Base-by-base conservation (phyloP, 2,888 invertebrate species). In the Eupithecia insigniata region DNA sequence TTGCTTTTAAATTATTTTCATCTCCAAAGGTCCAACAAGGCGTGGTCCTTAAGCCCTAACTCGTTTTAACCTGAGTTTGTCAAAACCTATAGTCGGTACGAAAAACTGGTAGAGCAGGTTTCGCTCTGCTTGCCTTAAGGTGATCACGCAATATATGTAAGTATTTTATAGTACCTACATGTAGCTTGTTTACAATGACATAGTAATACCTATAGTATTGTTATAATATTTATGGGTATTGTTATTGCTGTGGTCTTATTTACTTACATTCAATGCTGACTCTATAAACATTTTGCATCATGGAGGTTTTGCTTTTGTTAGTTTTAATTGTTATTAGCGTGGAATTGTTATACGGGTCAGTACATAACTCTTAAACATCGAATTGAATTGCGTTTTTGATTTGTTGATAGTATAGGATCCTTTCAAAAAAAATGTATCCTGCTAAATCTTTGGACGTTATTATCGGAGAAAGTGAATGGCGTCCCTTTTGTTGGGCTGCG, bases 101-200 rank as follows among this genome's bases (percentile, higher is more conserved):
- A 70, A 70, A 64, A 70, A 70, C 67, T 70, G 43, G 73, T 67
- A 14, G 18, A 67, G 16, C 73, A 30, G 70, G 73, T 73, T 73
- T 70, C 60, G 55, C 67, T 51, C 60, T 36, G 46, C 43, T 58
- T 66, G 60, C 68, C 73, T 66, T 70, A 26, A 60, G 36, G 30
- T 30, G 28, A 61, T 69, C n/a, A 60, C 22, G 60, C 30, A 60
- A 30, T 8, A 16, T 28, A 26, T 10, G n/a, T 10, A 43, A 0
- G 43, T 43, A 43, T 43, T n/a, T 43, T 39, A 39, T 16, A 30
- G 46, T 65, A 69, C n/a, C 26, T 30, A 60, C 32, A 70, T 39
- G 67, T 73, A 73, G 16, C 22, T 60, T 34, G 73, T 67, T 69
- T 66, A 61, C 51, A 32, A 73, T 71, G 66, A 71, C 66, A 62